phyloP scores from a whole-genome alignment of 2,888 invertebrate species.

The Augochlorella aurata region DNA sequence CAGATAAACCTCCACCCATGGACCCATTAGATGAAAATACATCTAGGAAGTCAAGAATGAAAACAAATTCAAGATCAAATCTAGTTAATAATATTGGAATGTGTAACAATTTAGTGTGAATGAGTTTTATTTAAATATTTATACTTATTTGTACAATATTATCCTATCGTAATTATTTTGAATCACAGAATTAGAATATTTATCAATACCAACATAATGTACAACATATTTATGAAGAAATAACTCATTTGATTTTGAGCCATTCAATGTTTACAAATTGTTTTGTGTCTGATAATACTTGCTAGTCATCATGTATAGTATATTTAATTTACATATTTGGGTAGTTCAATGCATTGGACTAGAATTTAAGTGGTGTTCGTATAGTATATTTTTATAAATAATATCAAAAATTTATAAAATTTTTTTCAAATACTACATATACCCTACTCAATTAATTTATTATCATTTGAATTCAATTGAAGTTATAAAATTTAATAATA shows the following conservation, averaged over 20 bases:
- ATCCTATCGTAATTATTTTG: slow-evolving; percentile 57
- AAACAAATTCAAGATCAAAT: slow-evolving; percentile 70
- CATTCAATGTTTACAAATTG: background rate
- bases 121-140: slow-evolving; percentile 26
- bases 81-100: slow-evolving; percentile 70
- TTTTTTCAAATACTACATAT: background rate
- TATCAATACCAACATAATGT: slow-evolving; percentile 51
- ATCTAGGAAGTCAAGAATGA: slow-evolving; percentile 69
- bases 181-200: slow-evolving; percentile 71
- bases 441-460: background rate
- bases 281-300: background rate
- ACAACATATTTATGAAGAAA: background rate
- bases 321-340: background rate
- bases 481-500: background rate
- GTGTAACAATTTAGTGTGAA: slow-evolving; percentile 37
- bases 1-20: slow-evolving; percentile 78
- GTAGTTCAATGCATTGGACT: background rate
- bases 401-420: background rate
- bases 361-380: background rate
- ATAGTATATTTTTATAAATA: background rate
- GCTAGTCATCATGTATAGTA: background rate
- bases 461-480: background rate
- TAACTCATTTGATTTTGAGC: background rate
- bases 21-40: slow-evolving; percentile 70
- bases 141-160: slow-evolving; percentile 32